Conservation (phyloP, 1,140 invertebrate genomes). For the Habropoda laboriosa region DNA sequence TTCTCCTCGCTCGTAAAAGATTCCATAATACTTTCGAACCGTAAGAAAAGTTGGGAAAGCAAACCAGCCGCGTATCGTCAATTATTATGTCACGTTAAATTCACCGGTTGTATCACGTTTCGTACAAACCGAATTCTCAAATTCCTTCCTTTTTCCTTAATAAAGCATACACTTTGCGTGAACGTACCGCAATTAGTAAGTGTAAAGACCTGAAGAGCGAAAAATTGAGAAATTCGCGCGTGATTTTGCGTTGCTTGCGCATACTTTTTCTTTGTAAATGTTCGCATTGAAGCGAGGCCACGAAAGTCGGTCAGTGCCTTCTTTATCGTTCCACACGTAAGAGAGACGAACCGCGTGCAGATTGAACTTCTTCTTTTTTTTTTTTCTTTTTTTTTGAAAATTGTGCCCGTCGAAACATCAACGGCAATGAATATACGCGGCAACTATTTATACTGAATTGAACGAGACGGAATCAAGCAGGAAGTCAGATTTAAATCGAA, state of each 20-base stretch:
- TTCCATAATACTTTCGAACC: too few species aligned
- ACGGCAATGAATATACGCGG: background rate
- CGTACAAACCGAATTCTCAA: too few species aligned
- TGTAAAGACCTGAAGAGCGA: background rate
- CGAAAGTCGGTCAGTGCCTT: conserved; percentile 48
- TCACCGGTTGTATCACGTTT: too few species aligned
- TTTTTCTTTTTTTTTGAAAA: conserved; percentile 11
- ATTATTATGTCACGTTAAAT: too few species aligned
- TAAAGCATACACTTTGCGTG: too few species aligned
- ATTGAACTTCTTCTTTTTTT: conserved; percentile 38
- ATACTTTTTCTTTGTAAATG: conserved; percentile 35
- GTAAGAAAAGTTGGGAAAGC: too few species aligned
- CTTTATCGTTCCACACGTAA: conserved; percentile 33
- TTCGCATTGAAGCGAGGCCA: conserved; percentile 31
- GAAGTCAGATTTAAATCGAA: too few species aligned
- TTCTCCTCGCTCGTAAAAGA: too few species aligned
- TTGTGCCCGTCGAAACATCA: background rate
- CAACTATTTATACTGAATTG: too few species aligned
- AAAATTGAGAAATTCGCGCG: conserved; percentile 23
- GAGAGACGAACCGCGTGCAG: conserved; percentile 11
- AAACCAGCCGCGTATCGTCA: too few species aligned
- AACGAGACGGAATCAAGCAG: background rate
- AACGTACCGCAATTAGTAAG: background rate
- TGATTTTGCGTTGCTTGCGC: conserved; percentile 11
- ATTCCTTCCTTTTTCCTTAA: too few species aligned